A percentile compares a stretch with the other conserved stretches of the same genome.
Conservation (phyloP, 2,888 invertebrate genomes). For the Cryptops parisi region DNA sequence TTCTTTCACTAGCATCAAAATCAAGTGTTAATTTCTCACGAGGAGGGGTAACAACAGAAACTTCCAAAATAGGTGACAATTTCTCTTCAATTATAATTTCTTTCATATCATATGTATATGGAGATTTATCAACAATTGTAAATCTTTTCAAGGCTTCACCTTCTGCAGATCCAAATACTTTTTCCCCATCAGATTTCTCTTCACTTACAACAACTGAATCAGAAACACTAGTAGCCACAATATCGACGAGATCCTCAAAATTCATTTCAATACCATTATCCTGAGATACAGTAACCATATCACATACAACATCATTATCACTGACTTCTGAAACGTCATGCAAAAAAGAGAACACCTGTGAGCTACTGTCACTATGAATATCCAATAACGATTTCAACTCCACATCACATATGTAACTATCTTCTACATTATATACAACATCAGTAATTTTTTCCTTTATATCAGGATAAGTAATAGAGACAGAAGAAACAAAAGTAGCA, state of each 20-base stretch:
- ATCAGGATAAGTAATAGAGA: no score
- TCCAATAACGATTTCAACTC: no score
- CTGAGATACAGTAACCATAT: no score
- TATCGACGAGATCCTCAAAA: not conserved
- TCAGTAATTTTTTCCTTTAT: not conserved
- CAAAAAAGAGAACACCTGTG: no score
- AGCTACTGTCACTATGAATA: no score
- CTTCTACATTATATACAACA: no score
- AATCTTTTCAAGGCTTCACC: not conserved
- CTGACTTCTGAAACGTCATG: no score
- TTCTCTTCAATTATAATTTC: conserved; percentile 17
- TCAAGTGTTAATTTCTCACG: conserved; percentile 2
- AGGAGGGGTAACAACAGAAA: conserved; percentile 14
- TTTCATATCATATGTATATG: conserved; percentile 4
- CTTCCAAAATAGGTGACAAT: conserved; percentile 18
- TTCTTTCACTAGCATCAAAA: not conserved
- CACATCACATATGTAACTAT: no score
- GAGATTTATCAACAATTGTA: conserved; percentile 4
- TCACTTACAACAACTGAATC: conserved; percentile 1
- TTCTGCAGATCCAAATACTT: not conserved
- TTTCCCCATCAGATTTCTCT: not conserved
- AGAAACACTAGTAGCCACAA: not conserved
- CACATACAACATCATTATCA: no score
- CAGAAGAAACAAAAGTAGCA: no score
- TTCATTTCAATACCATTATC: conserved; percentile 2